These are phyloP conservation scores for Eubucco bourcierii DNA, from an alignment of 2,113 vertebrate genomes.

Conservation along the genomic window DNA sequence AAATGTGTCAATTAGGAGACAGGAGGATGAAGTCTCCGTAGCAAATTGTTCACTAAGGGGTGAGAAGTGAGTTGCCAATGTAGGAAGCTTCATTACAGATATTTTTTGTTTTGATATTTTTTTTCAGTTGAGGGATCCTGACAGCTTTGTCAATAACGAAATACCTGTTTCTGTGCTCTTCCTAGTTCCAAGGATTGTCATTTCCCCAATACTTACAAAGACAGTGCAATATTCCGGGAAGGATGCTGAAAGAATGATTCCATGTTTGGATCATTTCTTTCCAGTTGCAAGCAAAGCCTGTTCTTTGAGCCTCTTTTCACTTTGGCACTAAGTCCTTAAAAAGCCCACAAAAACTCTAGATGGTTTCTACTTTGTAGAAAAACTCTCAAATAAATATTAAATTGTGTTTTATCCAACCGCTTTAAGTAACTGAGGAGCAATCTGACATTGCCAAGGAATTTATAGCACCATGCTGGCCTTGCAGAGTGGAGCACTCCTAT, in stretches of 20 bases:
- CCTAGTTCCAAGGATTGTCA: background rate
- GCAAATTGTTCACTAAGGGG: conserved; percentile 36
- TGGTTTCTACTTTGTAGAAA: background rate
- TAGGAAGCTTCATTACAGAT: conserved; percentile 17
- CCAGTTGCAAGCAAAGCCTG: background rate
- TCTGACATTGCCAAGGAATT: background rate
- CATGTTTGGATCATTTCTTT: background rate
- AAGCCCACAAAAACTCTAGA: background rate
- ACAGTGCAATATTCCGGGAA: background rate
- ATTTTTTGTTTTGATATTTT: background rate
- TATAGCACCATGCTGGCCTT: fast-evolving
- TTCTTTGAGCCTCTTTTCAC: background rate
- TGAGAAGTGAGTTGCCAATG: background rate
- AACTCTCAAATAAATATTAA: background rate
- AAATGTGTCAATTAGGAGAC: conserved; percentile 35
- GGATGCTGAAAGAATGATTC: background rate
- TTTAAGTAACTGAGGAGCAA: background rate
- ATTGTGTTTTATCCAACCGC: background rate
- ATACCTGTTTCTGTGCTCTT: background rate
- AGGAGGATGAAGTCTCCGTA: conserved; percentile 15
- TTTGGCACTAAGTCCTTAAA: background rate
- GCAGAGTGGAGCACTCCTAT: fast-evolving
- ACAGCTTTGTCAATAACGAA: background rate
- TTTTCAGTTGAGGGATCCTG: background rate
- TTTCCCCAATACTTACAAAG: background rate